Base-by-base conservation (phyloP, 2,888 invertebrate genomes). In the Cylindroiulus punctatus region DNA sequence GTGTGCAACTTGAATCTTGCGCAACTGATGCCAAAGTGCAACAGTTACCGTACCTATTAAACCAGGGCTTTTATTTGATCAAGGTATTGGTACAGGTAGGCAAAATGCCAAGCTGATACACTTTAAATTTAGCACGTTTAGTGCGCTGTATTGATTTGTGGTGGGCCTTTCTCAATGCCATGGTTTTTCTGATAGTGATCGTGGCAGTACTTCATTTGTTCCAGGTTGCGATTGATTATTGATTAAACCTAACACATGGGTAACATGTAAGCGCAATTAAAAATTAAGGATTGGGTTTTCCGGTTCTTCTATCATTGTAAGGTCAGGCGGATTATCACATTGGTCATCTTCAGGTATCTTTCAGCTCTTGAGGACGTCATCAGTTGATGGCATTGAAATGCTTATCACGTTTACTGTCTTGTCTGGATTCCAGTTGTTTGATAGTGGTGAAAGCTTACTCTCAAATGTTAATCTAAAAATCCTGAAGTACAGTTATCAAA, bases 151-250 rank as follows among this genome's bases (percentile, higher is more conserved):
- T 22, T 65, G n/a, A 44, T 44, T 44, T 44, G 7, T 12, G 7
- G 57, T 8, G 19, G 26, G 76, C 30, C 30, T 26, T 76, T 22
- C 76, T 30, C 76, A 76, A 76, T 76, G 76, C 76, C 76, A 76
- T 76, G 76, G 76, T 76, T 76, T 76, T 30, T 76, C 30, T 12
- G 14, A 30, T 76, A 76, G 30, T 30, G 76, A 76, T 76, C 22
- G 30, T 14, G 12, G 14, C 7, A 76, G 76, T 76, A 12, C 76
- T 22, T 76, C 30, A 14, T 30, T 3, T 14, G 7, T 10, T 76
- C 76, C 30, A 76, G 76, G 76, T 30, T 30, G 30, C 76, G 26
- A 76, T 76, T 76, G 76, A 76, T 26, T 76, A 76, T 76, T 76
- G 30, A 76, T 76, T 26, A 22, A 30, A 22, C 30, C 26, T 76